These are phyloP conservation scores for Thalpophila matura DNA, from an alignment of 2,888 invertebrate species.

Conservation along the genomic window DNA sequence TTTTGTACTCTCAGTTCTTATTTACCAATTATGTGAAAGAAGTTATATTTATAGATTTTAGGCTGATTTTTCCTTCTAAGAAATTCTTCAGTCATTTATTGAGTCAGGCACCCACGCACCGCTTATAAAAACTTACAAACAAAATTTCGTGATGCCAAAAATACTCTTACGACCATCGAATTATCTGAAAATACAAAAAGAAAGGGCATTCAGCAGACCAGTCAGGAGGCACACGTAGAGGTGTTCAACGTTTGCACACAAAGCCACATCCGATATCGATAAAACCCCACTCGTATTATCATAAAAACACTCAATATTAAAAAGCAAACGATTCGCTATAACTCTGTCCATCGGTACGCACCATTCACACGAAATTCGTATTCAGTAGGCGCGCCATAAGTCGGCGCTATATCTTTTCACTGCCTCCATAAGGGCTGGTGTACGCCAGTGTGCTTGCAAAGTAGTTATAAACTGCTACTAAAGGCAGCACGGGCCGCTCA, in stretches of 20 bases:
- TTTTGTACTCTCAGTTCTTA: not conserved
- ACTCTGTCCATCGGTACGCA: conserved; percentile 77
- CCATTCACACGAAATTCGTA: conserved; percentile 83
- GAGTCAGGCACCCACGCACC: not conserved
- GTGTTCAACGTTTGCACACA: conserved; percentile 67
- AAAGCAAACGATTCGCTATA: conserved; percentile 78
- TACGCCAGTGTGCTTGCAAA: conserved; percentile 77
- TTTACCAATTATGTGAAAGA: not conserved
- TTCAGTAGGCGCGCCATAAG: conserved; percentile 76
- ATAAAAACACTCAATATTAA: conserved; percentile 85
- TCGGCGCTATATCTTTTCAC: conserved; percentile 84
- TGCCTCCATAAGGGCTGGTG: conserved; percentile 81
- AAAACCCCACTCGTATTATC: conserved; percentile 74
- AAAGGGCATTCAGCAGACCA: conserved; percentile 38
- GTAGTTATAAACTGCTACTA: conserved; percentile 83
- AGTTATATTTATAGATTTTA: not conserved
- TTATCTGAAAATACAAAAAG: conserved; percentile 50
- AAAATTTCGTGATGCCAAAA: conserved; percentile 19
- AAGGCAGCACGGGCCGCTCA: conserved; percentile 69
- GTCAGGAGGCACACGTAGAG: conserved; percentile 61
- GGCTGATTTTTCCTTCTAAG: not conserved
- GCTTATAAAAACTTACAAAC: not conserved
- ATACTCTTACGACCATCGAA: conserved; percentile 23
- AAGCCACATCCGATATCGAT: conserved; percentile 71
- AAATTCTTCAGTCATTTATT: not conserved